Base-by-base conservation (phyloP, 1,140 invertebrate genomes). In the Sweltsa coloradensis region DNA sequence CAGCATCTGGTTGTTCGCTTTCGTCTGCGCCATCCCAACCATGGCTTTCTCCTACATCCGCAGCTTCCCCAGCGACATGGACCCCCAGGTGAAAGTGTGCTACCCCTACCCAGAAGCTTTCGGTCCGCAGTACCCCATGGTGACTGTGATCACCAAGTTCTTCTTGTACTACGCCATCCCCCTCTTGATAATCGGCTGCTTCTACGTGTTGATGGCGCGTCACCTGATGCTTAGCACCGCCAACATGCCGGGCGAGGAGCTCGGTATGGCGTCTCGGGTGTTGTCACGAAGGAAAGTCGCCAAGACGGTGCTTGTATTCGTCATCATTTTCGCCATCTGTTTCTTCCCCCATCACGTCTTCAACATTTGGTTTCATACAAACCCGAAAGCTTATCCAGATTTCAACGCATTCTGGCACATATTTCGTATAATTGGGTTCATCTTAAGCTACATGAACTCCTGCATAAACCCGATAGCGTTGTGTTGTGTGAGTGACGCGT, bases 401-500 rank as follows among this genome's bases (percentile, higher is more conserved):
- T 94, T 84, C 68, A 92, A 90, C 59, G 66, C 69, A 1, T 89
- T 86, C 67, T 95, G 89, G 91, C 82, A 92, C 60, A 74, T 75
- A 4, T 76, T 91, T 36, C 76, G 89, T 34, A 90, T 94, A 45
- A 61, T 88, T 3, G 85, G 85, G 9, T 92, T 90, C 65, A 89
- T 83, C 53, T 66, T 90, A 47, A 80, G 79, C 6, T 94, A 89
- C 64, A 76, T 86, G 51, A 93, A 94, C 67, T 91, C 88, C 47
- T 93, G 90, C 61, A 83, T 91, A 54, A 94, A 94, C 68, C 90
- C 91, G 0, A 84, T 93, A 40, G 89, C 89, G 2, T 73, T 95
- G 11, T 94, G 93, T 65, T 90, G 88, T 59, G 83, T 93, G 52
- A 91, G 88, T 57, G 85, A 85, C 19, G 85, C 87, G 21, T 96